Base-by-base conservation (phyloP, 2,888 invertebrate species). In the Dicyrtoma fusca region DNA sequence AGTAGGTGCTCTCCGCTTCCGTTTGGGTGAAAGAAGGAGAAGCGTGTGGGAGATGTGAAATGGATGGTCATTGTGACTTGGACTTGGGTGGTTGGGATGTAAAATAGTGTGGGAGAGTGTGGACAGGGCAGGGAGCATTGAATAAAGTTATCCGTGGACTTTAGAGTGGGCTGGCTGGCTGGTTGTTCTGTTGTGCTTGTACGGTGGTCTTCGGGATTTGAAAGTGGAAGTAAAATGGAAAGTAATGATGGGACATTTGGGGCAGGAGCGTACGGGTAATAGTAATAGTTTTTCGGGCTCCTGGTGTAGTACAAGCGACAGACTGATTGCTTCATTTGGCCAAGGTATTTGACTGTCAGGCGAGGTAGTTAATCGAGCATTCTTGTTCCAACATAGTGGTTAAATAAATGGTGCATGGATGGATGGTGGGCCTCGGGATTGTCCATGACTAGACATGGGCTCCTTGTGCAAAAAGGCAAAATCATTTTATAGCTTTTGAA, bases 291-390 rank as follows among this genome's bases (percentile, higher is more conserved):
- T 66, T 68, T 44, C 62, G 63, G 62, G 62, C 44, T 71, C 19
- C 63, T 26, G 42, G 10, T 57, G 34, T 19, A 68, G 53, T 45
- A 57, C 68, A 57, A 55, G 55, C 68, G 57, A 57, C 44, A 55
- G 57, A 17, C 73, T 73, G 73, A 73, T 73, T 73, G 73, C 73
- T 69, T 69, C 72, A 72, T 72, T 72, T 72, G 72, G 68, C 55
- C 55, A 45, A 45, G 68, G 61, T 64, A 69, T 73, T 73, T 69
- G 57, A 59, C 64, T 69, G 69, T 61, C 69, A 64, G 73, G 55
- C 69, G 63, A 73, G 69, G 69, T 69, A 73, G 69, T 73, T 73
- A 73, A 73, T 69, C 63, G 70, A 63, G 63, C 70, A 53, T 51
- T 63, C 51, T 66, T 51, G 51, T 68, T 72, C 68, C 62, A 53